Evolutionary conservation across 2,113 vertebrate genomes (phyloP).

Genomic region (Chaetura pelagica): DNA sequence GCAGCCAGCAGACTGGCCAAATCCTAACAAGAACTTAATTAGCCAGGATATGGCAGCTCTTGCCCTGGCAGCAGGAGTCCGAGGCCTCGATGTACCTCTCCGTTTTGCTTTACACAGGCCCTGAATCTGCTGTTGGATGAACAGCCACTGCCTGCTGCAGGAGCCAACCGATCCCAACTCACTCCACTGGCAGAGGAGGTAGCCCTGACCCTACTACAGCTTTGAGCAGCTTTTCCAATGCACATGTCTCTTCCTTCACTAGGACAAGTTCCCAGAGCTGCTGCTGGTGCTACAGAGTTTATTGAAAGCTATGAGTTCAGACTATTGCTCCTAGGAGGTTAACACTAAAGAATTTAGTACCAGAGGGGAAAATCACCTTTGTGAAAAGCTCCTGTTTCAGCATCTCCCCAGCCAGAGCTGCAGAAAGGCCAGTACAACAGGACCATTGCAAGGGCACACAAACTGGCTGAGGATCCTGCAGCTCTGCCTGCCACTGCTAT

Average conservation of each 20-base stretch:
- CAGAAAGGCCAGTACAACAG: not conserved
- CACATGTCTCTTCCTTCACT: not conserved
- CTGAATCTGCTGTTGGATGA: not conserved
- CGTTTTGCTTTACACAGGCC: not conserved
- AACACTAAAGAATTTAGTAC: not conserved
- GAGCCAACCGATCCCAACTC: not conserved
- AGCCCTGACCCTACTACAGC: not conserved
- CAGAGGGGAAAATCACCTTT: not conserved
- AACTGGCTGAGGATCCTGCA: accelerated
- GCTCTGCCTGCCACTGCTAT: accelerated
- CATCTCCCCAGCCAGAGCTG: not conserved
- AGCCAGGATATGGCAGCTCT: slow-evolving; percentile 17
- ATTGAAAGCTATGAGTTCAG: not conserved
- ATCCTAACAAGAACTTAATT: slow-evolving; percentile 53
- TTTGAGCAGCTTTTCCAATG: not conserved
- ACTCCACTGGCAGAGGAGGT: accelerated
- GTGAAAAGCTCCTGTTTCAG: not conserved
- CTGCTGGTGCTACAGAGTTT: not conserved
- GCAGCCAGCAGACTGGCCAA: not conserved
- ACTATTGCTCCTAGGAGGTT: accelerated
- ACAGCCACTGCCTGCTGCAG: not conserved
- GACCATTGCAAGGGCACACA: not conserved
- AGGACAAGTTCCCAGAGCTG: not conserved
- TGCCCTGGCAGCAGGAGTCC: slow-evolving; percentile 28
- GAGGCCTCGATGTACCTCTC: not conserved